Conservation (phyloP, 2,797 vertebrate genomes). For the Botia almorhae region DNA sequence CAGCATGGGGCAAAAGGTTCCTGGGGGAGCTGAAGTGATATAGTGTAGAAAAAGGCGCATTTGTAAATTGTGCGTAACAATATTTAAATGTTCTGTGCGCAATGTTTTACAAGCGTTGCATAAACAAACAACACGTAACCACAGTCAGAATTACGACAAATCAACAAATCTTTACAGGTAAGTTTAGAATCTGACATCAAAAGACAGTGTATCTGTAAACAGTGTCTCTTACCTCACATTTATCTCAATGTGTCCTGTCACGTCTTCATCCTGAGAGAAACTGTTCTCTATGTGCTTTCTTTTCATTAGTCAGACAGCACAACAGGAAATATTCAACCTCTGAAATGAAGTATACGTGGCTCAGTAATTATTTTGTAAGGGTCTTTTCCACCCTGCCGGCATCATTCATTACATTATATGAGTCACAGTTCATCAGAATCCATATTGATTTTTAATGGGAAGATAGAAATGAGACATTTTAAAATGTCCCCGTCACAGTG, state of each 20-base stretch:
- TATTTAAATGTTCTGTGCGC: neutral
- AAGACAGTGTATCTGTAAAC: too few relatives aligned
- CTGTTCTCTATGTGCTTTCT: too few relatives aligned
- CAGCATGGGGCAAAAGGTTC: neutral
- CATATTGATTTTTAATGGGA: conserved; percentile 77
- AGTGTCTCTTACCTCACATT: neutral
- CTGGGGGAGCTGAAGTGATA: neutral
- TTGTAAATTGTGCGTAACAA: neutral
- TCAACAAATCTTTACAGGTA: neutral
- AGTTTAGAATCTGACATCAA: neutral
- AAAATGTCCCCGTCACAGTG: conserved; percentile 74
- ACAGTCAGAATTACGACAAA: too few relatives aligned
- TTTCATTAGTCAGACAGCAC: neutral
- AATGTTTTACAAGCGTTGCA: neutral
- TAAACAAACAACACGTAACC: neutral
- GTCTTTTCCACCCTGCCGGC: conserved; percentile 84
- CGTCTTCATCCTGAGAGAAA: too few relatives aligned
- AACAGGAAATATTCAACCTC: neutral
- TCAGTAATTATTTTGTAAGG: neutral
- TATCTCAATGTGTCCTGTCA: neutral
- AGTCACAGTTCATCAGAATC: conserved; percentile 82
- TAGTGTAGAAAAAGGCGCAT: neutral
- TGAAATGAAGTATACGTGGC: neutral
- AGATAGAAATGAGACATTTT: conserved; percentile 75
- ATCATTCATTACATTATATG: conserved; percentile 82